phyloP scores from a whole-genome alignment of 2,113 vertebrate species.

The Raja brachyura region DNA sequence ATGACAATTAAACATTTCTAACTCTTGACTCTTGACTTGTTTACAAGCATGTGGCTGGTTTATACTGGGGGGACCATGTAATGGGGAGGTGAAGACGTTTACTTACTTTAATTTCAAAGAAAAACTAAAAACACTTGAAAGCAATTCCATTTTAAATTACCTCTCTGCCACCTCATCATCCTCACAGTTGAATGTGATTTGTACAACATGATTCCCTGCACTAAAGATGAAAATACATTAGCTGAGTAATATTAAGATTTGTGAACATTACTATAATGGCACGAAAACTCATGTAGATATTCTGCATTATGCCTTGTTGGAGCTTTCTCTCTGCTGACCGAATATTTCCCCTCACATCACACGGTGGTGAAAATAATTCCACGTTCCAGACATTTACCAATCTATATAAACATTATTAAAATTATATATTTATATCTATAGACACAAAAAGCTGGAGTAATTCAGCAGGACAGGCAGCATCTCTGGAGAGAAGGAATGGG shows the following conservation, averaged over 20 bases:
- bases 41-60: too few species aligned
- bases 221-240: neutral
- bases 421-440: too few species aligned
- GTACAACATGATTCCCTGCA: neutral
- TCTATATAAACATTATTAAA: neutral
- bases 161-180: neutral
- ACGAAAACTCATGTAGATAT: neutral
- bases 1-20: too few species aligned
- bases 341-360: neutral
- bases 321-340: neutral
- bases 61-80: neutral
- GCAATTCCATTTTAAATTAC: neutral
- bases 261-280: neutral
- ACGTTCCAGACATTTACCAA: neutral
- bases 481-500: too few species aligned
- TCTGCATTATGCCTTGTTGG: neutral
- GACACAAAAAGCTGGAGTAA: too few species aligned
- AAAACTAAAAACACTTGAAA: neutral
- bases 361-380: neutral
- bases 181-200: neutral
- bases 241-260: neutral
- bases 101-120: neutral
- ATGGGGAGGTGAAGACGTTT: neutral
- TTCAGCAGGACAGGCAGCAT: too few species aligned
- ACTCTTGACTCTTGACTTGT: too few species aligned